Percentiles rank a stretch among this genome's conserved stretches.
These are phyloP conservation scores for Volucella zonaria DNA, from an alignment of 2,888 invertebrate species.

Conservation along the genomic window DNA sequence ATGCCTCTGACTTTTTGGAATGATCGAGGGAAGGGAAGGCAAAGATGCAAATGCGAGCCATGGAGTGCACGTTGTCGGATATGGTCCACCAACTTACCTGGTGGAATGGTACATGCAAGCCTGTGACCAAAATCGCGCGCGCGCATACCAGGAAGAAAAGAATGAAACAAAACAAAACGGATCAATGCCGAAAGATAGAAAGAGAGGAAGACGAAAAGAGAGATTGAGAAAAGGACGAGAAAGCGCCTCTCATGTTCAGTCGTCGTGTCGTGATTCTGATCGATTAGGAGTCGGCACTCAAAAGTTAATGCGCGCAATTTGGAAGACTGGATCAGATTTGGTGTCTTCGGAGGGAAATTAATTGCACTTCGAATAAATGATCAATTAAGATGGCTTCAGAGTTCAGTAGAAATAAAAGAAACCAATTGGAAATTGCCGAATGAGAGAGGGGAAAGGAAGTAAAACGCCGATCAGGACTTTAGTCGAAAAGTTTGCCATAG, in stretches of 20 bases:
- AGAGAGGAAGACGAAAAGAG: not conserved
- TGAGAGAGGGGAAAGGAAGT: no score
- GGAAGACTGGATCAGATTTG: constrained; percentile 72
- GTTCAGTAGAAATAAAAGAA: constrained; percentile 45
- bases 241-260: constrained; percentile 70
- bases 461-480: no score
- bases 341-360: constrained; percentile 72
- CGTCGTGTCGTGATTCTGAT: constrained; percentile 74
- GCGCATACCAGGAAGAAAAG: constrained; percentile 46
- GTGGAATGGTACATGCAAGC: constrained; percentile 47
- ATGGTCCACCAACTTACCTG: constrained; percentile 54
- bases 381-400: constrained; percentile 69
- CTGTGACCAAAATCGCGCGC: constrained; percentile 56
- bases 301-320: constrained; percentile 74
- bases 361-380: constrained; percentile 73
- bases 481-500: no score
- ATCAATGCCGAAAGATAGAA: not conserved
- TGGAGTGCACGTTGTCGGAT: constrained; percentile 59
- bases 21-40: not conserved
- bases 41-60: constrained; percentile 63
- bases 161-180: constrained; percentile 19
- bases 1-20: not conserved
- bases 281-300: constrained; percentile 74
- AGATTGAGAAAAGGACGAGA: constrained; percentile 47
- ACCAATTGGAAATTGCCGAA: not conserved